Base-by-base conservation (phyloP, 2,888 invertebrate genomes). In the Erebia palarica region DNA sequence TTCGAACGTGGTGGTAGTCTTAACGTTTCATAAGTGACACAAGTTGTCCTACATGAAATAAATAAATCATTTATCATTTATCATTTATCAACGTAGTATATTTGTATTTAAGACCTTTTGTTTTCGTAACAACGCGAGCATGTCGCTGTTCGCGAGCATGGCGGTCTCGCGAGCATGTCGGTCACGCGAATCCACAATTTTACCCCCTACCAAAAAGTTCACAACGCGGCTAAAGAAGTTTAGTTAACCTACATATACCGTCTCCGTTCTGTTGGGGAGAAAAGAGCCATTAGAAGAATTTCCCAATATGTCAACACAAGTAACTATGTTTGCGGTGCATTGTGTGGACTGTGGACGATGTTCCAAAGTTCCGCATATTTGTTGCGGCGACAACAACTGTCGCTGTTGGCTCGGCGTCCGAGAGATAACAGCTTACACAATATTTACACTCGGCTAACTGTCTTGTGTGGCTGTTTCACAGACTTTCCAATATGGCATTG, bases 341-440 rank as follows among this genome's bases (percentile, higher is more conserved):
- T 53, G 65, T 65, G 42, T 65, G 36, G 7, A 36, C 36, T 5
- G 42, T 42, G 8, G 53, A 55, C 18, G 65, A 53, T 42, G 53
- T 36, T 55, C 65, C 18, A 42, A 65, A 55, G 55, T 65, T 55
- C 55, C 65, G 65, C 65, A 55, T 65, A 27, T 64, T 53, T 53
- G 65, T 36, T 36, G 65, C 36, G 42, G 16, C 55, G 51, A 65
- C 18, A 44, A 53, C 55, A 18, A 65, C 65, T 42, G 55, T 42
- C 65, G 7, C 55, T 65, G 65, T 65, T 42, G 65, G 55, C 42
- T 55, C n/a, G 51, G 64, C 18, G 64, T 27, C 47, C 64, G 13
- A n/a, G 53, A 53, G 65, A 65, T 65, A 65, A 65, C 65, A 65
- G 65, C 65, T 65, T 55, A 16, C 65, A 65, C 65, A 65, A 65